Base-by-base conservation (phyloP, 1,140 invertebrate genomes). In the Littorina saxatilis region DNA sequence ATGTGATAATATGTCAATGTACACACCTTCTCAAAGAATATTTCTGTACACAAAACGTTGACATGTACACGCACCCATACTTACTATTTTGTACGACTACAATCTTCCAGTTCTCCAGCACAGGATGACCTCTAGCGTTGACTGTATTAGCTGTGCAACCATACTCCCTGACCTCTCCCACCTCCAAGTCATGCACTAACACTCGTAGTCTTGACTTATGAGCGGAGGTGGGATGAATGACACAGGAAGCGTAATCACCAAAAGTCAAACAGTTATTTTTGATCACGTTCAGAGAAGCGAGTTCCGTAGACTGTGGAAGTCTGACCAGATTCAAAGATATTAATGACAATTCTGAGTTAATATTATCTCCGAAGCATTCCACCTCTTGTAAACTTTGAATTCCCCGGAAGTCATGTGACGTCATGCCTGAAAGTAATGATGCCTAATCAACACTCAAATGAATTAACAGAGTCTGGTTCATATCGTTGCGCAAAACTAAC, bases 351-450 rank as follows among this genome's bases (percentile, higher is more conserved):
- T 77, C 74, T 9, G 50, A 20, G 20, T 32, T 37, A 5, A 77
- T 29, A 13, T n/a, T 35, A 3, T 37, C 50, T 5, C 52, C 74
- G 29, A 27, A 58, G 29, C 74, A 77, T 37, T 77, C 50, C 47
- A 77, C 74, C 61, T 77, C 74, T 37, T 58, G 74, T 32, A 77
- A 20, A 52, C 52, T 39, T 32, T 27, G 52, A 58, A 61, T 23
- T 23, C 74, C 74, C 32, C 43, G 27, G 40, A 58, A 77, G n/a
- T 20, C 29, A 13, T 32, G 50, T 39, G 52, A 55, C 74, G 74
- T 61, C 50, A 77, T 52, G 2, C 74, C 74, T 77, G 74, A 7
- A 55, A 75, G n/a, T n/a, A n/a, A n/a, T n/a, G n/a, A n/a, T n/a
- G n/a, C n/a, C n/a, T n/a, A n/a, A n/a, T n/a, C n/a, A n/a, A n/a